Percentiles rank a stretch among this genome's conserved stretches.
These are phyloP conservation scores for Dromococcyx pavoninus DNA, from an alignment of 2,797 vertebrate genomes.

Conservation along the genomic window DNA sequence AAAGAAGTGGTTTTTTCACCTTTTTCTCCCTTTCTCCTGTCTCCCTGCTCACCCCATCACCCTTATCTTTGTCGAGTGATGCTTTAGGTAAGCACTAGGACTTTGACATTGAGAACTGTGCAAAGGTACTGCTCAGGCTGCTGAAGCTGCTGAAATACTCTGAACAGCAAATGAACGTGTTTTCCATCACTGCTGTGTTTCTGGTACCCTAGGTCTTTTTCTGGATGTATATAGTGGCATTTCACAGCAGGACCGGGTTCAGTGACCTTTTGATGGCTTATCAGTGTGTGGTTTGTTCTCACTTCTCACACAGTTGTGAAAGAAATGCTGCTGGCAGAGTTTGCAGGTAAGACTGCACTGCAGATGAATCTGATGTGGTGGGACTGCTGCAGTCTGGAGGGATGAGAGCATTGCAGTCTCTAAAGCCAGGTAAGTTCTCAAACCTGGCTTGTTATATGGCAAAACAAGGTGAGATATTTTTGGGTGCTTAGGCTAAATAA, in stretches of 20 bases:
- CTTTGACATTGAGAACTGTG: not conserved
- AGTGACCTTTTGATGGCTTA: conserved; percentile 66
- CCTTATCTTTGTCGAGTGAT: not conserved
- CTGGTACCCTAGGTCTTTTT: not conserved
- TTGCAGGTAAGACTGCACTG: conserved; percentile 76
- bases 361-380: conserved; percentile 18
- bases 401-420: not conserved
- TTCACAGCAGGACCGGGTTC: conserved; percentile 3
- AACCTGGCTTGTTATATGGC: not conserved
- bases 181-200: not conserved
- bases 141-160: not conserved
- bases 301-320: conserved; percentile 56
- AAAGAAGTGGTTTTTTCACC: not conserved
- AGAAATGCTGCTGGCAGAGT: conserved; percentile 37
- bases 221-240: conserved; percentile 73
- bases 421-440: not conserved
- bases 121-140: not conserved
- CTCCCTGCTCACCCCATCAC: not conserved
- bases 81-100: not conserved
- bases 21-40: not conserved
- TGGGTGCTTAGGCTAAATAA: not conserved
- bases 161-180: not conserved
- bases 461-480: not conserved
- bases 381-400: conserved; percentile 4
- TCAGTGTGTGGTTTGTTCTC: conserved; percentile 74